phyloP scores from a whole-genome alignment of 2,113 vertebrate genomes.

The Carassius auratus region DNA sequence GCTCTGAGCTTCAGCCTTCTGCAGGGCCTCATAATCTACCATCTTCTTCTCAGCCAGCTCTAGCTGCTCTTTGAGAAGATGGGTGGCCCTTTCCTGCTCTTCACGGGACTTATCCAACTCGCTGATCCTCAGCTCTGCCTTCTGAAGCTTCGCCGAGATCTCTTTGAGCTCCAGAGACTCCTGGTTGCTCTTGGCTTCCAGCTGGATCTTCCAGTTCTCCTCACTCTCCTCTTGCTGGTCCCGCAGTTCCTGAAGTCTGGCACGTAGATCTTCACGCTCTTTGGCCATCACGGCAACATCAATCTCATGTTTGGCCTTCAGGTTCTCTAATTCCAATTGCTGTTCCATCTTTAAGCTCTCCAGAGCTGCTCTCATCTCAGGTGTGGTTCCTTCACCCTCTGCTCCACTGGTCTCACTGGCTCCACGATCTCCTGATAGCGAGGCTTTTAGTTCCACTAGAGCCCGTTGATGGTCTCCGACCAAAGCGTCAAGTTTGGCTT shows the following conservation, averaged over 20 bases:
- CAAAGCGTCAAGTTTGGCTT: slow-evolving; percentile 88
- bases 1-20: slow-evolving; percentile 86
- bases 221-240: slow-evolving; percentile 80
- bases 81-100: slow-evolving; percentile 78
- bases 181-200: slow-evolving; percentile 77
- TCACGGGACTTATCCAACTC: slow-evolving; percentile 82
- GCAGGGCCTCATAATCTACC: slow-evolving; percentile 85
- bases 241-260: slow-evolving; percentile 83
- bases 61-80: slow-evolving; percentile 85
- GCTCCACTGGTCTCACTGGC: slow-evolving; percentile 77
- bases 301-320: slow-evolving; percentile 92
- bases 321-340: slow-evolving; percentile 91
- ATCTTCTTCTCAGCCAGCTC: slow-evolving; percentile 90
- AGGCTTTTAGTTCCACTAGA: slow-evolving; percentile 89
- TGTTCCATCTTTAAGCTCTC: slow-evolving; percentile 94
- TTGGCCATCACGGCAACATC: slow-evolving; percentile 88
- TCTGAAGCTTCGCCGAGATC: slow-evolving; percentile 78
- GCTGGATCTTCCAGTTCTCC: slow-evolving; percentile 78
- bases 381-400: slow-evolving; percentile 75
- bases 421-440: slow-evolving; percentile 72
- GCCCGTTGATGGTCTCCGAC: slow-evolving; percentile 92
- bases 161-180: slow-evolving; percentile 82
- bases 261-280: slow-evolving; percentile 86
- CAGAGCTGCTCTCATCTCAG: slow-evolving; percentile 84
- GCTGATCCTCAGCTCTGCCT: slow-evolving; percentile 79